A percentile compares a stretch with the other conserved stretches of the same genome.
These are phyloP conservation scores for Thaumatotibia leucotreta DNA, from an alignment of 1,140 invertebrate species.

Conservation along the genomic window DNA sequence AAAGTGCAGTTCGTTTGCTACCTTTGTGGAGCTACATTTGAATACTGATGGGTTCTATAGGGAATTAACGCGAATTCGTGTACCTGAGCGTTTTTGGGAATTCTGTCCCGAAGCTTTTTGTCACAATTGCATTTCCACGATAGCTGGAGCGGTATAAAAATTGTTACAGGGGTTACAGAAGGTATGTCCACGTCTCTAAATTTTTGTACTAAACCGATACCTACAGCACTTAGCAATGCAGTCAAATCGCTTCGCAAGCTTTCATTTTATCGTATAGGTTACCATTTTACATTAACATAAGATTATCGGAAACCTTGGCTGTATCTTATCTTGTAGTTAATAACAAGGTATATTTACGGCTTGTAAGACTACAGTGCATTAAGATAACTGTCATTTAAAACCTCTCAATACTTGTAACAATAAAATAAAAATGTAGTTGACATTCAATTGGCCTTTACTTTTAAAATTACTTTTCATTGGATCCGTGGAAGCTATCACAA, in stretches of 20 bases:
- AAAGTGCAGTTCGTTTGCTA: constrained; percentile 7
- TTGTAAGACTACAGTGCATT: neutral
- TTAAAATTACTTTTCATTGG: neutral
- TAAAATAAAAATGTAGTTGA: neutral
- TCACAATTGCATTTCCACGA: no score
- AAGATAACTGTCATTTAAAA: neutral
- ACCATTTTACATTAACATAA: neutral
- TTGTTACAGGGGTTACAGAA: no score
- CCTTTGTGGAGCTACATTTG: constrained; percentile 5
- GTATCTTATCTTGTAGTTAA: neutral
- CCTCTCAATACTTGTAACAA: neutral
- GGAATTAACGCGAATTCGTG: neutral
- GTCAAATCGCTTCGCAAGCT: no score
- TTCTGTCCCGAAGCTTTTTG: neutral
- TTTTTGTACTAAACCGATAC: no score
- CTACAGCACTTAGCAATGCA: no score
- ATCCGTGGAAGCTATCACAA: neutral
- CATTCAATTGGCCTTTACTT: neutral
- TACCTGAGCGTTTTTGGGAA: neutral
- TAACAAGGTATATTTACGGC: neutral
- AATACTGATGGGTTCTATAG: neutral
- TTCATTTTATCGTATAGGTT: neutral
- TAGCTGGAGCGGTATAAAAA: no score
- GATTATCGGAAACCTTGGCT: no score
- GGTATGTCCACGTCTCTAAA: no score